These are phyloP conservation scores for Catostomus latipinnis DNA, from an alignment of 2,797 vertebrate genomes.

Conservation along the genomic window DNA sequence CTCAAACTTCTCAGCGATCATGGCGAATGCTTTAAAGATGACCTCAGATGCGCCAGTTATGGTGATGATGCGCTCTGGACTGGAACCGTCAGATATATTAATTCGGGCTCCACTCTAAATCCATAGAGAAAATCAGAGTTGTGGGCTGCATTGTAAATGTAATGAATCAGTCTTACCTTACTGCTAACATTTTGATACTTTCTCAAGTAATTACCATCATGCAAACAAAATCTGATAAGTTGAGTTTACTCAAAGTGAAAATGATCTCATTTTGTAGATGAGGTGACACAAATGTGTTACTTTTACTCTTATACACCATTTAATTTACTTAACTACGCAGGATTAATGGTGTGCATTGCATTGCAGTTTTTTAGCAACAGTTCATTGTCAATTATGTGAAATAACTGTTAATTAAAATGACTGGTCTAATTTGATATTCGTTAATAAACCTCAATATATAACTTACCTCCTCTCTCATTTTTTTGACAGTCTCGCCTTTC, in stretches of 20 bases:
- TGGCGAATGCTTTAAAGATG: conserved; percentile 96
- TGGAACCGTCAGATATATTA: conserved; percentile 97
- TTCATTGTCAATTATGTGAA: too few species aligned
- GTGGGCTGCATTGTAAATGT: conserved; percentile 2
- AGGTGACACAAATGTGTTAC: background rate
- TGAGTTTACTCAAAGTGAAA: conserved; percentile 6
- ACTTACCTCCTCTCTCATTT: conserved; percentile 96
- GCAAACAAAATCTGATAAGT: conserved; percentile 7
- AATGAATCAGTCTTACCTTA: conserved; percentile 6
- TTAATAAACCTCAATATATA: too few species aligned
- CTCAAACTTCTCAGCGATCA: conserved; percentile 98
- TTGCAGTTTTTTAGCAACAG: background rate
- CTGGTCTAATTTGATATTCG: background rate
- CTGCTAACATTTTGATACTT: conserved; percentile 1
- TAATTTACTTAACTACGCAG: background rate
- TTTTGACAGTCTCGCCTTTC: conserved; percentile 99
- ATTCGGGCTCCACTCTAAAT: conserved; percentile 92
- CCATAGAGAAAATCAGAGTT: conserved; percentile 43
- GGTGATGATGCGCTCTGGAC: conserved; percentile 95
- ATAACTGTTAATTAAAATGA: background rate
- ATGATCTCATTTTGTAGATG: background rate
- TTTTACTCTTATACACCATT: background rate
- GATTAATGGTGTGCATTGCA: background rate
- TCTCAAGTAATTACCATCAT: conserved; percentile 21
- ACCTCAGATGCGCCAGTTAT: conserved; percentile 96